Percentiles rank a stretch among this genome's conserved stretches.
These are phyloP conservation scores for Crypturellus undulatus DNA, from an alignment of 2,113 vertebrate species.

Conservation along the genomic window DNA sequence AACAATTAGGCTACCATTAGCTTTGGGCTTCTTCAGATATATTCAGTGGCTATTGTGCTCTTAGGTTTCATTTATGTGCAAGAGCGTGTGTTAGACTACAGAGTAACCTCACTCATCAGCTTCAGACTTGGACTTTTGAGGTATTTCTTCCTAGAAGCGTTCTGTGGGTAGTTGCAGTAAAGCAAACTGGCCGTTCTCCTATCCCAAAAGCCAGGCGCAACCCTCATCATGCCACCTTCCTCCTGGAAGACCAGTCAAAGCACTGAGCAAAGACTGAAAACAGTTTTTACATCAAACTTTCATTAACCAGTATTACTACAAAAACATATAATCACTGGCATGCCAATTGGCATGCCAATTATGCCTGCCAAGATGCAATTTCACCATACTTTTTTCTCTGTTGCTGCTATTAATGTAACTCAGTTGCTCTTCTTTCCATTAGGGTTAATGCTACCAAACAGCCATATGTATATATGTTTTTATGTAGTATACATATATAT, in stretches of 20 bases:
- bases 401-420: background rate
- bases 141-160: background rate
- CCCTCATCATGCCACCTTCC: background rate
- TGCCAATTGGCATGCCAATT: background rate
- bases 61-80: background rate
- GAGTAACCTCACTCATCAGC: background rate
- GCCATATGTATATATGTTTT: too few relatives aligned
- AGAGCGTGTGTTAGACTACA: background rate
- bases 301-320: background rate
- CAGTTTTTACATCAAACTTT: background rate
- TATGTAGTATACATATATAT: too few relatives aligned
- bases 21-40: background rate
- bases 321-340: background rate
- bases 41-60: background rate
- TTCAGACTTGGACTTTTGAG: background rate
- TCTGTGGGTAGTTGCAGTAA: background rate
- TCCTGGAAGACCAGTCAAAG: background rate
- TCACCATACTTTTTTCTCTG: background rate
- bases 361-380: background rate
- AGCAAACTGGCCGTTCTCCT: background rate
- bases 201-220: background rate
- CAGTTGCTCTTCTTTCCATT: background rate
- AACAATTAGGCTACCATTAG: background rate
- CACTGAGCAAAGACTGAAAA: background rate
- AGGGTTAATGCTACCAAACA: background rate